Base-by-base conservation (phyloP, 2,113 vertebrate species). In the Festucalex cinctus region DNA sequence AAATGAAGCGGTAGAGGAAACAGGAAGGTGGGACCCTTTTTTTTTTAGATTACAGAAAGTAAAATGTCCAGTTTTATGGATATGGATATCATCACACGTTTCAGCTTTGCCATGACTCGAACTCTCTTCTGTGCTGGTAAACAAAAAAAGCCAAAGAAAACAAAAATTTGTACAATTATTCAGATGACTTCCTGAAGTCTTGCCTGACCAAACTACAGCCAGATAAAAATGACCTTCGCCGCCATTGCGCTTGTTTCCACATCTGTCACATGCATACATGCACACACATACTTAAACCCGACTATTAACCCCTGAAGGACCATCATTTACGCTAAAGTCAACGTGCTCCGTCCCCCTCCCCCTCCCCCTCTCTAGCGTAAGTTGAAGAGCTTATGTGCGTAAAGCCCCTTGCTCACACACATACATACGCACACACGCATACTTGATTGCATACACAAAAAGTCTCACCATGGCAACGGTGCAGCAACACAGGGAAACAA, bases 401-500 rank as follows among this genome's bases (percentile, higher is more conserved):
- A 32, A 61, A 61, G 32, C 48, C 44, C 59, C 70, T 41, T n/a
- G 48, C 32, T 57, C 43, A 22, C 43, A n/a, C 64, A 24, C 46
- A 66, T 22, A 39, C 64, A 53, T 41, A 48, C 41, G 26, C 62
- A 26, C 32, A 53, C 44, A 53, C 63, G 37, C 64, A 20, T 26
- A 48, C 59, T 54, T 66, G 54, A 68, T 67, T 73, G 74, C 69
- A 81, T 79, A 81, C 63, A 68, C 61, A 68, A 88, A 91, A 88
- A 91, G 89, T 90, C 94, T 95, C 93, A 89, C 94, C 94, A 94
- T 96, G 93, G 94, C 93, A 96, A 96, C 91, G 56, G 84, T 85
- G 91, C 73, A 94, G 93, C 94, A 96, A 94, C 93, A 97, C 89
- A 93, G 90, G 63, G 89, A 93, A 95, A 93, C 95, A 94, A 93